phyloP scores from a whole-genome alignment of 2,113 vertebrate species.

The Narcine bancroftii region DNA sequence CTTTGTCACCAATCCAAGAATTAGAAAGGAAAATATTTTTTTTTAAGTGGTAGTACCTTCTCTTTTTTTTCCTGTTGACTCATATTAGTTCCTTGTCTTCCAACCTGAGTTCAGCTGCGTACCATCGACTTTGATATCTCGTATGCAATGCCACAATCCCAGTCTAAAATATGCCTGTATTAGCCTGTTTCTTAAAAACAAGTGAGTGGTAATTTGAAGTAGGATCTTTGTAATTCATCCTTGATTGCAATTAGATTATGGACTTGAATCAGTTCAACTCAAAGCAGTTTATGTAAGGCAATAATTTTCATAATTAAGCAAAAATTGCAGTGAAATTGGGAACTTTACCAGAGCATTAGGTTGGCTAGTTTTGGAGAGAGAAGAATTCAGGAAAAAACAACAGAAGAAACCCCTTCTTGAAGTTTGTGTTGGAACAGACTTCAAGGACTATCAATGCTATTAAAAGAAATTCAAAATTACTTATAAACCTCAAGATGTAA shows the following conservation, averaged over 20 bases:
- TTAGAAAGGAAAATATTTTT: not conserved
- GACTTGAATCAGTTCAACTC: not conserved
- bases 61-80: not conserved
- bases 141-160: not conserved
- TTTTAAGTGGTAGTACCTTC: not conserved
- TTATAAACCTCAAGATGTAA: too few relatives aligned
- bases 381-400: not conserved
- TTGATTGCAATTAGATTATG: not conserved
- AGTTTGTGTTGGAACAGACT: not conserved
- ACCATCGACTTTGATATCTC: too few relatives aligned
- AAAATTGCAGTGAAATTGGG: not conserved
- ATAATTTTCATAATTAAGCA: not conserved
- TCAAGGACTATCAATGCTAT: too few relatives aligned
- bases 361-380: not conserved
- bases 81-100: not conserved
- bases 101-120: not conserved
- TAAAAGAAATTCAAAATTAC: too few relatives aligned
- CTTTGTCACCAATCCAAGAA: not conserved
- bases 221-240: not conserved
- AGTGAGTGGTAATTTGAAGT: not conserved
- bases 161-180: not conserved
- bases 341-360: not conserved
- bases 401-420: not conserved
- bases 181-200: not conserved
- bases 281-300: not conserved